Evolutionary conservation across 2,113 vertebrate species (phyloP), one percentile per base, ranked within the genome.

Genomic region (Zingel zingel): DNA sequence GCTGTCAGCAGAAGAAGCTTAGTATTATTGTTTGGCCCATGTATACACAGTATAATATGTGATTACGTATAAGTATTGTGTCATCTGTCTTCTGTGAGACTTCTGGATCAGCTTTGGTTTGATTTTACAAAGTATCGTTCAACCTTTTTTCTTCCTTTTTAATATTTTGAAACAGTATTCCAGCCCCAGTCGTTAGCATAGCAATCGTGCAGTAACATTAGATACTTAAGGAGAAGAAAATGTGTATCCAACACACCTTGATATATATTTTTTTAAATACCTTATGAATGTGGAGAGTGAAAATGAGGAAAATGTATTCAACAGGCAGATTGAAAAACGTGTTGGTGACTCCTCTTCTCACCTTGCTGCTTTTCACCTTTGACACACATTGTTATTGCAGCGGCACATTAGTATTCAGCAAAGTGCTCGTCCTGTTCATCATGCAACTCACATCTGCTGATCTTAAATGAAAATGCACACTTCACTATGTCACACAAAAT

Each of bases 301-400:
- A 74, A 79, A 45, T 47, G 19, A 79, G 39, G 21, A 69, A 25
- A 81, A 8, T 30, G 63, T 73, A 63, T 83, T 85, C 54, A 83
- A 15, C 58, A 75, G 58, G 50, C 68, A 56, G 19, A 33, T 8
- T 62, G 65, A 51, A 39, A 36, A 45, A 39, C 33, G 73, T 51
- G 45, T 43, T 23, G 27, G 48, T 18, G 23, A 72, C 61, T 79
- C 33, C 73, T 69, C 74, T 25, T 84, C 59, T 67, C 75, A 81
- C 71, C 71, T 77, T 58, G 57, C 69, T 67, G 71, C 51, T 69
- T 74, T 65, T 76, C 73, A 86, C 79, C 80, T 84, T 76, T 77
- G 47, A 86, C 78, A 62, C 51, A 8, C 56, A 14, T 23, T 27
- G 1, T 77, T 65, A 64, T 68, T 61, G 63, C 57, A 36, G 64